A percentile compares a stretch with the other conserved stretches of the same genome.
phyloP scores from a whole-genome alignment of 2,888 invertebrate species.

The Lasioglossum pauxillum region DNA sequence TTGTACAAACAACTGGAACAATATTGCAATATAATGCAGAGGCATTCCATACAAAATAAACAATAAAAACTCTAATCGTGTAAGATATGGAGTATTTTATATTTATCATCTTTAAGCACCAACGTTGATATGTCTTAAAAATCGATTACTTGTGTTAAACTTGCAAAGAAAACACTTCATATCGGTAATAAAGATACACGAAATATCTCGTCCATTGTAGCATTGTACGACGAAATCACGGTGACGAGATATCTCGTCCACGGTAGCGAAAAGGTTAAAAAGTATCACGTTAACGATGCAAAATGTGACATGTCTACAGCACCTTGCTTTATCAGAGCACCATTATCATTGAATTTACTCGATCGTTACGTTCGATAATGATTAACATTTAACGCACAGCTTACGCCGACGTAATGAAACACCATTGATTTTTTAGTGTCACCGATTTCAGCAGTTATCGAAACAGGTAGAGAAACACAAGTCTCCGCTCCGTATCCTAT shows the following conservation, averaged over 20 bases:
- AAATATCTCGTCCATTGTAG: no score
- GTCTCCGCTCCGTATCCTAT: conserved; percentile 22
- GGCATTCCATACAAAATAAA: no score
- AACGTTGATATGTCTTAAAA: no score
- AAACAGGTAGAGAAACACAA: conserved; percentile 34
- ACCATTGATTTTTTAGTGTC: background rate
- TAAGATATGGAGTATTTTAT: no score
- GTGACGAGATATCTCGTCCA: no score
- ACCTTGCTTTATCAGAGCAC: background rate
- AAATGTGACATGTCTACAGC: background rate
- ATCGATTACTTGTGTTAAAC: no score
- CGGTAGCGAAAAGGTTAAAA: background rate
- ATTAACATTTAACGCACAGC: background rate
- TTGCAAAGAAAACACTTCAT: no score
- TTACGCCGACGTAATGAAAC: background rate
- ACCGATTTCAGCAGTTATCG: conserved; percentile 8
- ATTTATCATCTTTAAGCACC: no score
- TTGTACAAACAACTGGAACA: background rate
- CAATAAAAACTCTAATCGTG: no score
- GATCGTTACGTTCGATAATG: background rate
- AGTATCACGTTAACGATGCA: background rate
- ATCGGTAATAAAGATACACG: no score
- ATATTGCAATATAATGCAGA: no score
- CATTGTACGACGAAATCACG: no score
- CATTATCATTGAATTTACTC: background rate